Evolutionary conservation across 2,888 invertebrate species (phyloP).

Genomic region (Copidosoma aretas): DNA sequence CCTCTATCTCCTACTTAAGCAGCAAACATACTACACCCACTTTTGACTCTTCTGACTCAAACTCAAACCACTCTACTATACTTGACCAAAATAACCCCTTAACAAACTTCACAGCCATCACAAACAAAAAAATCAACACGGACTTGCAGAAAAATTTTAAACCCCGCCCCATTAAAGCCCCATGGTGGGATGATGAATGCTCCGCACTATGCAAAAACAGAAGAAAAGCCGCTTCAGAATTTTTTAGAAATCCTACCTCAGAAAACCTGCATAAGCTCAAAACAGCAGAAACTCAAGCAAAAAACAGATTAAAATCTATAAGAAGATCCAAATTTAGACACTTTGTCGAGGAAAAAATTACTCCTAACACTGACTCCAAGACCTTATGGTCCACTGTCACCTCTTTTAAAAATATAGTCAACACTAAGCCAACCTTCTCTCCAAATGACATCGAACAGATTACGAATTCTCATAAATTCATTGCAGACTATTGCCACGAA

Average conservation of each 20-base stretch:
- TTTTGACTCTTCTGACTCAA: too few species aligned
- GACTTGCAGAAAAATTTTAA: not conserved
- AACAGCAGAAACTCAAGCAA: not conserved
- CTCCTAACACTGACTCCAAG: not conserved
- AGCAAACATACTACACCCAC: too few species aligned
- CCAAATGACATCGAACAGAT: not conserved
- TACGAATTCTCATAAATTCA: conserved; percentile 1
- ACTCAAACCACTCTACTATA: not conserved
- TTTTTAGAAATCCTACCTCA: not conserved
- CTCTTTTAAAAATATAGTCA: not conserved
- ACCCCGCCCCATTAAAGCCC: not conserved
- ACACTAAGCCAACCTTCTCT: not conserved
- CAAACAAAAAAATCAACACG: not conserved
- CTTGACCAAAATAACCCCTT: not conserved
- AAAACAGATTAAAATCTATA: not conserved
- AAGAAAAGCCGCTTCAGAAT: not conserved
- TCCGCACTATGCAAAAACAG: not conserved
- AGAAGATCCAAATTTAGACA: not conserved
- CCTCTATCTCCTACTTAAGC: not conserved
- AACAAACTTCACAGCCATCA: not conserved
- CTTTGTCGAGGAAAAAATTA: not conserved
- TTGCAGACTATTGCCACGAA: not conserved
- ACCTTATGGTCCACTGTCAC: not conserved
- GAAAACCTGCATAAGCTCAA: not conserved
- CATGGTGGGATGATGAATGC: not conserved